Evolutionary conservation across 1,140 invertebrate species (phyloP), one percentile per base, ranked within the genome.

Genomic region (Apis dorsata): DNA sequence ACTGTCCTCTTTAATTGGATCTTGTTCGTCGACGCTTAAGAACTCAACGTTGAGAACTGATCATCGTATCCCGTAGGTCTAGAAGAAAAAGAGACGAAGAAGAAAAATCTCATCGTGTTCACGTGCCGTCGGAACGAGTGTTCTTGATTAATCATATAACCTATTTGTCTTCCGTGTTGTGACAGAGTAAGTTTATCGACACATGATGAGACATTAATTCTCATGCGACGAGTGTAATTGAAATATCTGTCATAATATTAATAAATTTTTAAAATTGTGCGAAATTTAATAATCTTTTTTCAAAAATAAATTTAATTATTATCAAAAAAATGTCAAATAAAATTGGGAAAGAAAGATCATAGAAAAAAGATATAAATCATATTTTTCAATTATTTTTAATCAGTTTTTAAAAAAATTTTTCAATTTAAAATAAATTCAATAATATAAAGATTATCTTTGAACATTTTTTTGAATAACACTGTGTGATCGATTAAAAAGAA

Each of bases 1-100:
- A 85, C 82, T 71, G 69, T 60, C 24, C 81, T 76, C 60, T 82
- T 87, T 81, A 83, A 83, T 87, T 75, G 77, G 19, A 3, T 34
- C 60, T 59, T 78, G n/a, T 68, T 79, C 49, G 55, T 83, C 44
- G 68, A 63, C 21, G 55, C 53, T 49, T 72, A 59, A 82, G 83
- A 79, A 77, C 34, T 71, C 73, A 69, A 75, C 28, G 62, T 87
- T 76, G 83, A 44, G 34, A 88, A 83, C 24, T 34, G 65, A 73
- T 88, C 77, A 80, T 81, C 79, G 34, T 76, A 60, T 57, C 28
- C 62, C 55, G 73, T 51, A 11, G 51, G 69, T 69, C n/a, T 55
- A 3, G 66, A 69, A 13, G 1, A 69, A 69, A 34, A 70, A 28
- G 34, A 19, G 63, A 69, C 11, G n/a, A 17, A 63, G 63, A 51